Conservation (phyloP, 1,140 invertebrate genomes). For the Drosophila nasuta region DNA sequence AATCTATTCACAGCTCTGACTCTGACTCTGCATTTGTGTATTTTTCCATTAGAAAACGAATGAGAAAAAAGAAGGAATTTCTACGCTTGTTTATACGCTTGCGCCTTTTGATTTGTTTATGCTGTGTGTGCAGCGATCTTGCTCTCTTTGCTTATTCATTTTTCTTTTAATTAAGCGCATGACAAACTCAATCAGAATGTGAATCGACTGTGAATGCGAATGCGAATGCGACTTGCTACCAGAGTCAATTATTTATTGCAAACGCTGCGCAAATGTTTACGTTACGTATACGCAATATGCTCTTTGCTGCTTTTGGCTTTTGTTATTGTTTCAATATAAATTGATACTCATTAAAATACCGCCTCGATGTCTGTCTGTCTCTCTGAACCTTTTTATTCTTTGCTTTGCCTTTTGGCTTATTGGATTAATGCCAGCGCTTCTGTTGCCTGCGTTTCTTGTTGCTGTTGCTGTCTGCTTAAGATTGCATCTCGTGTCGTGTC, state of each 20-base stretch:
- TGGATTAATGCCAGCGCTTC: conserved; percentile 58
- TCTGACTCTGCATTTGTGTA: conserved; percentile 23
- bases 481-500: conserved; percentile 52
- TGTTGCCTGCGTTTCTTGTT: conserved; percentile 19
- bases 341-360: conserved; percentile 58
- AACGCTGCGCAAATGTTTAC: conserved; percentile 23
- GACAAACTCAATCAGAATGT: conserved; percentile 38
- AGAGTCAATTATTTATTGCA: conserved; percentile 39
- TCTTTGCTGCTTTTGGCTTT: conserved; percentile 21
- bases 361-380: conserved; percentile 12
- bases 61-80: not conserved
- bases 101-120: conserved; percentile 61
- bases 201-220: not conserved
- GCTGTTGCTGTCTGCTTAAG: conserved; percentile 32
- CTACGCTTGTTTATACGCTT: conserved; percentile 37
- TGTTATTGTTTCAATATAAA: conserved; percentile 59
- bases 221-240: conserved; percentile 16
- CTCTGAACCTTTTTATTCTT: conserved; percentile 12
- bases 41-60: conserved; percentile 68
- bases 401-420: conserved; percentile 57
- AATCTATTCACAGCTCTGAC: conserved; percentile 72
- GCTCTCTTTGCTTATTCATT: conserved; percentile 19
- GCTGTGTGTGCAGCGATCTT: conserved; percentile 52
- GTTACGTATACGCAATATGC: conserved; percentile 38
- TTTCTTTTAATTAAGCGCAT: conserved; percentile 53